These are phyloP conservation scores for Brienomyrus longianalis DNA, from an alignment of 2,113 vertebrate genomes.

Conservation along the genomic window DNA sequence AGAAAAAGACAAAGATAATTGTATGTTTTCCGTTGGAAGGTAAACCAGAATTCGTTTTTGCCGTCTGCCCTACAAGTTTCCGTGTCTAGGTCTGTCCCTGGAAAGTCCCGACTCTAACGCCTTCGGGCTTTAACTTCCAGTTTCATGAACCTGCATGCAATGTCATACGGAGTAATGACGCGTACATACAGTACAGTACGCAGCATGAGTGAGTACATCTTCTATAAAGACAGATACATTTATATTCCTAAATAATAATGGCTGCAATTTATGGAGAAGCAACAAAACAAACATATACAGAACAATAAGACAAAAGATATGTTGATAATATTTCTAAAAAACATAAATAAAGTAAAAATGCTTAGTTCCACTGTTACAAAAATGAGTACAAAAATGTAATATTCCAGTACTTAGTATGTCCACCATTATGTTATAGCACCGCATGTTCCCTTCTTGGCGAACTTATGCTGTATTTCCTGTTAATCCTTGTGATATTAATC, in stretches of 20 bases:
- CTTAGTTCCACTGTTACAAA: not conserved
- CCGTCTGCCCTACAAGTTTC: not conserved
- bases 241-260: not conserved
- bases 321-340: not conserved
- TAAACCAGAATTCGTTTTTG: not conserved
- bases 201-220: not conserved
- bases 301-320: not conserved
- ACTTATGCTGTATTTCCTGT: too few species aligned
- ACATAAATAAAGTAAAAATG: not conserved
- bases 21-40: not conserved
- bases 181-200: not conserved
- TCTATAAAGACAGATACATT: not conserved
- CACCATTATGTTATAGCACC: not conserved
- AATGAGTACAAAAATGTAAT: not conserved
- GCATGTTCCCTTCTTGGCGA: not conserved
- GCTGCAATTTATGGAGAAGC: not conserved
- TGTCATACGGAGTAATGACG: not conserved
- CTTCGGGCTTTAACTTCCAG: not conserved
- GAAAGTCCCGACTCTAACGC: slow-evolving; percentile 12
- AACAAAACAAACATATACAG: not conserved
- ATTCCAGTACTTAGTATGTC: not conserved
- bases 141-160: not conserved
- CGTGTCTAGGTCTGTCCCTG: not conserved
- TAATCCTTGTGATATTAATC: too few species aligned
- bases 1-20: not conserved